Base-by-base conservation (phyloP, 1,140 invertebrate species). In the Drosophila parabipectinata region DNA sequence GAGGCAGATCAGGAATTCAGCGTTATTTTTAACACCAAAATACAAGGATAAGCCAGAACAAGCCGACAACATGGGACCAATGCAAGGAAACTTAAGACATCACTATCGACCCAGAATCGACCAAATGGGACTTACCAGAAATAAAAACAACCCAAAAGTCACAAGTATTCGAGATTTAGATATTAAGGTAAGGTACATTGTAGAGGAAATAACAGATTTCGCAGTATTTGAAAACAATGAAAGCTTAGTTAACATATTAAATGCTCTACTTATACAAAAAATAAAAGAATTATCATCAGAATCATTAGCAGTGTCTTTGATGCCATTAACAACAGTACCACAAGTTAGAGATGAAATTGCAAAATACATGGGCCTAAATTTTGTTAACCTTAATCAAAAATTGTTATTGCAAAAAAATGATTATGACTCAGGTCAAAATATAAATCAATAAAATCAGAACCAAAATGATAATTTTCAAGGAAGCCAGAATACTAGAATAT, bases 171-270 rank as follows among this genome's bases (percentile, higher is more conserved):
- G 37, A 39, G 37, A 39, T 39, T 39, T 39, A 39, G 2, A 39
- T n/a, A 39, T 39, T 4, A 39, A 39, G 12, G 37, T 39, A 39
- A 39, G 37, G 9, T 39, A 39, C 10, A 39, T 39, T 0, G 37
- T 39, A 14, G 12, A 39, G n/a, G 37, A 39, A 14, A 39, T 39
- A 39, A 39, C 37, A 39, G 37, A 39, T 39, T 39, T 39, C n/a
- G 37, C 37, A 14, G 10, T 39, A n/a, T 39, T 39, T n/a, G n/a
- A 39, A 39, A 39, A 39, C 37, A 39, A 39, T 39, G 8, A 39
- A n/a, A 14, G 5, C n/a, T 14, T n/a, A 12, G 12, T 39, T 12
- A 39, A 39, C 37, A 39, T 39, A 12, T 39, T 39, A 39, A n/a
- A 12, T 39, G 37, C 12, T 2, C 12, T 39, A 8, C n/a, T 39